Evolutionary conservation across 2,797 vertebrate species (phyloP).

Genomic region (Argyrosomus regius): DNA sequence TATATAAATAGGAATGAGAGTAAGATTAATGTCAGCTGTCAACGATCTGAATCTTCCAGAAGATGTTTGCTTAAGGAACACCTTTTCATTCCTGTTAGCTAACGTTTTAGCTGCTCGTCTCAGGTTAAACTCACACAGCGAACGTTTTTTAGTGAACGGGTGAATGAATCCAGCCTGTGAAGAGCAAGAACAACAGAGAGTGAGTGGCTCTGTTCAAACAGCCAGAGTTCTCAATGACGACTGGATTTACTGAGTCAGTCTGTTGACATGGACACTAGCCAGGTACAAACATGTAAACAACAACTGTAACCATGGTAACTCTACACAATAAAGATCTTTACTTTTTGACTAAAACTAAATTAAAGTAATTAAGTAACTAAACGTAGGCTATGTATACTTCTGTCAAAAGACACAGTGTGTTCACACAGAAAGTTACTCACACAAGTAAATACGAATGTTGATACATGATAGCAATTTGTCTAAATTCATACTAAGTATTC

Average conservation of each 20-base stretch:
- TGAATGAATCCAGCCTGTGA: too few relatives aligned
- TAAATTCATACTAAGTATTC: too few relatives aligned
- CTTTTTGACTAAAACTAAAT: neutral
- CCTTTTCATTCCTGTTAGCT: neutral
- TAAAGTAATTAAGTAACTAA: too few relatives aligned
- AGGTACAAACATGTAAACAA: too few relatives aligned
- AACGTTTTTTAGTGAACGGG: neutral
- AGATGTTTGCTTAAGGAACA: neutral
- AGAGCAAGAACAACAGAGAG: neutral
- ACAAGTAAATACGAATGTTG: too few relatives aligned
- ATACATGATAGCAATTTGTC: too few relatives aligned
- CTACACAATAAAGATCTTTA: neutral
- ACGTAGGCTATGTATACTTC: too few relatives aligned
- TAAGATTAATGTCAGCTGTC: conserved; percentile 2
- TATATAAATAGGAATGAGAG: neutral
- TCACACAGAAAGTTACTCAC: too few relatives aligned
- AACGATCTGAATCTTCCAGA: neutral
- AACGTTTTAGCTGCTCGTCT: neutral
- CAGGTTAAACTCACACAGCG: neutral
- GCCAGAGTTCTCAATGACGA: neutral
- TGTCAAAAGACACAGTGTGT: too few relatives aligned
- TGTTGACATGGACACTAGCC: neutral
- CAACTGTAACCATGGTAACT: neutral
- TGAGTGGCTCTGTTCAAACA: neutral
- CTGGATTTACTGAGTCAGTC: neutral